Evolutionary conservation across 1,140 invertebrate genomes (phyloP), one percentile per base, ranked within the genome.

Genomic region (Episyrphus balteatus): DNA sequence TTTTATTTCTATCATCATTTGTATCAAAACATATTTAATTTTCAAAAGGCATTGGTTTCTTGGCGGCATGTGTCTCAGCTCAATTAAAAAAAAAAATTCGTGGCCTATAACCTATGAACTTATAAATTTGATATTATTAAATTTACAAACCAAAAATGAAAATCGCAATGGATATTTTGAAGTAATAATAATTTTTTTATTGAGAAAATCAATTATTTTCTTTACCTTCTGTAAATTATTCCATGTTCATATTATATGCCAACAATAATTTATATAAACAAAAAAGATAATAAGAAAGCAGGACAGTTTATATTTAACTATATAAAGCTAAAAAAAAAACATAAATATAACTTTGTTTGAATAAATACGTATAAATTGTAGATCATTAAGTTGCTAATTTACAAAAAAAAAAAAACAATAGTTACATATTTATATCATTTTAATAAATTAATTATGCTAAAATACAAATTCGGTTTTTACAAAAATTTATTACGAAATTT

Each of bases 31-130:
- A 26, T 26, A 26, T 26, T 26, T 26, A 26, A 26, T 26, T 41
- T 17, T 41, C 41, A 66, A 70, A 71, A 71, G 71, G 71, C 72
- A 72, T 73, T 73, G 71, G 70, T 71, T 73, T 70, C 68, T 73
- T 73, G 67, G 68, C 60, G 61, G 65, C 61, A 68, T 67, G 62
- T 68, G 61, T 59, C 54, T 59, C 55, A 51, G 50, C 55, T 62
- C 49, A 37, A n/a, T 46, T 52, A 55, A 44, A 43, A 43, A 43
- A 30, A 45, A 45, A 44, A n/a, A 26, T 26, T 26, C 21, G 21
- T 26, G 21, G 21, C 21, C 21, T 26, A 26, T 26, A 26, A 26
- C 36, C 19, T 17, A 40, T 19, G 15, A 15, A 40, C 14, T 5
- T 37, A 37, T n/a, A 17, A 5, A 37, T 26, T 26, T 26, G 21